Conservation (phyloP, 2,797 vertebrate genomes). For the Podargus strigoides region DNA sequence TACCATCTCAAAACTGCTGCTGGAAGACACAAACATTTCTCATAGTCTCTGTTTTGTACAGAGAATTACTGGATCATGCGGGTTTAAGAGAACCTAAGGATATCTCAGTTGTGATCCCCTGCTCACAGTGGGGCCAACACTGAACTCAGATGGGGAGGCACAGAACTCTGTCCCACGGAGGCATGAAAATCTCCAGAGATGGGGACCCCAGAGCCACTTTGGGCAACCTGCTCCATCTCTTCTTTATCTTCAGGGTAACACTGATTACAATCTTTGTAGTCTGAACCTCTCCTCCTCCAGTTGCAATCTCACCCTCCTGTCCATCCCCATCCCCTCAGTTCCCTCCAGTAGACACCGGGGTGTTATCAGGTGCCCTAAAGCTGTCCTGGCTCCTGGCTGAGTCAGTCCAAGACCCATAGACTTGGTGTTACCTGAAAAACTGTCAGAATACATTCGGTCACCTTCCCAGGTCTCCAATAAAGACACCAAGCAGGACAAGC, state of each 20-base stretch:
- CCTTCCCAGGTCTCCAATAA: background rate
- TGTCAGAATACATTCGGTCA: rapidly evolving
- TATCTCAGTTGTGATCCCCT: rapidly evolving
- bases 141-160: rapidly evolving
- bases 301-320: background rate
- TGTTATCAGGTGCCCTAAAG: rapidly evolving
- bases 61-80: rapidly evolving
- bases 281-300: background rate
- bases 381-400: background rate
- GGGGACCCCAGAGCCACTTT: background rate
- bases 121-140: background rate
- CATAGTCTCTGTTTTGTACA: background rate
- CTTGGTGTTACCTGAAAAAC: background rate
- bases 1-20: background rate
- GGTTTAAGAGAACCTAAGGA: rapidly evolving
- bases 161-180: rapidly evolving
- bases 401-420: rapidly evolving
- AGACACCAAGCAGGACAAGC: background rate
- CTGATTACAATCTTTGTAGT: rapidly evolving
- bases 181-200: background rate
- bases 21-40: background rate
- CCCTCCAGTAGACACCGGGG: background rate
- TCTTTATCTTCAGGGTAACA: background rate
- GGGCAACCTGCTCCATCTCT: background rate
- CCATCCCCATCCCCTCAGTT: rapidly evolving